Base-by-base conservation (phyloP, 2,113 vertebrate species). In the Peromyscus californicus region DNA sequence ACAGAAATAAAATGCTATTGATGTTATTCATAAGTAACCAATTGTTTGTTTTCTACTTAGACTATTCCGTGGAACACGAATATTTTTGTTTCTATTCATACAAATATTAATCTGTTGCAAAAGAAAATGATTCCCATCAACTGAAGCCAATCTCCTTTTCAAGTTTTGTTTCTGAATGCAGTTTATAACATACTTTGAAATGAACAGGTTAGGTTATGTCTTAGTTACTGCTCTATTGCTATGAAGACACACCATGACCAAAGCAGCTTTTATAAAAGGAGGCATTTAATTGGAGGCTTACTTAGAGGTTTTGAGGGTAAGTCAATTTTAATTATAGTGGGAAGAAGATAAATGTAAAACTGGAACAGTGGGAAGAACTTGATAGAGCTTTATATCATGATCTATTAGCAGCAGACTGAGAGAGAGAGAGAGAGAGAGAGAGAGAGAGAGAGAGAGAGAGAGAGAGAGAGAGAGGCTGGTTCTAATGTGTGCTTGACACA, bases 11-110 rank as follows among this genome's bases (percentile, higher is more conserved):
- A 51, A 65, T 80, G 24, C 45, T 78, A 87, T 67, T 92, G 39
- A 61, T 61, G 22, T 39, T 26, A 57, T 90, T 67, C 82, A 95
- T 26, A 93, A n/a, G 22, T 69, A 89, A 65, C 54, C 6, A 82
- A 83, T 51, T 96, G 24, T 1, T 45, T 91, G 67, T 63, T 65
- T 92, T 96, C n/a, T 93, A 80, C 74, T 13, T 22, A 45, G 31
- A 31, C 51, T 70, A 67, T 29, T 89, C 83, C 51, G 45, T 59
- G 59, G 13, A 70, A 39, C 10, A 79, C 4, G 80, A 78, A 36
- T 82, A 89, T 63, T 48, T 94, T 80, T 87, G 26, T 75, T 91
- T 93, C n/a, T 74, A 61, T 83, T 11, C 86, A 31, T 80, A 82
- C 1, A 3, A 95, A 33, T 13, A 90, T 42, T 87, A 15, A 48